These are phyloP conservation scores for Campoletis sonorensis DNA, from an alignment of 1,140 invertebrate genomes.

Conservation along the genomic window DNA sequence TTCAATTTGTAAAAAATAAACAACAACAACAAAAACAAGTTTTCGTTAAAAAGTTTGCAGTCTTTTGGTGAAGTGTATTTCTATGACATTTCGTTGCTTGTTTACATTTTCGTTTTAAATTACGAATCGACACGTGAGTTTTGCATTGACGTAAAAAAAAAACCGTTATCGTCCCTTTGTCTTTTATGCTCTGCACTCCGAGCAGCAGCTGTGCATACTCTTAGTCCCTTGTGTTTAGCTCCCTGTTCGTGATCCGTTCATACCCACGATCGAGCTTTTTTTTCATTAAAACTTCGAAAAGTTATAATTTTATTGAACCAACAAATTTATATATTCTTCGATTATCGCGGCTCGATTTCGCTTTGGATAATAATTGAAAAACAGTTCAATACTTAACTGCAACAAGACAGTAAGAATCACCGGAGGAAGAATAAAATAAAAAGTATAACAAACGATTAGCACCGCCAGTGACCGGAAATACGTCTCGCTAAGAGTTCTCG, in stretches of 20 bases:
- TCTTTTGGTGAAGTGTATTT: neutral
- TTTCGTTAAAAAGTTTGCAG: neutral
- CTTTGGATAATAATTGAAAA: neutral
- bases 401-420: neutral
- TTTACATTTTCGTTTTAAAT: neutral
- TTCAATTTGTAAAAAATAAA: neutral
- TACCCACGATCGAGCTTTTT: no score
- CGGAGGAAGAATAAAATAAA: slow-evolving; percentile 24
- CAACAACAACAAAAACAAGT: neutral
- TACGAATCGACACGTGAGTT: neutral
- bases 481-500: neutral
- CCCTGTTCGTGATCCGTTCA: no score
- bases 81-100: slow-evolving; percentile 1
- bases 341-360: no score
- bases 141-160: no score
- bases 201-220: no score
- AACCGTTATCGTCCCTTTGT: neutral
- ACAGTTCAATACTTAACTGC: neutral
- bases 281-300: no score
- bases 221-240: no score
- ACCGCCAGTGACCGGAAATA: neutral
- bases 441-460: slow-evolving; percentile 5
- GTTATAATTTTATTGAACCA: no score
- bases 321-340: no score
- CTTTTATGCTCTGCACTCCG: neutral